These are phyloP conservation scores for Neoascia interrupta DNA, from an alignment of 2,888 invertebrate species.

Conservation along the genomic window DNA sequence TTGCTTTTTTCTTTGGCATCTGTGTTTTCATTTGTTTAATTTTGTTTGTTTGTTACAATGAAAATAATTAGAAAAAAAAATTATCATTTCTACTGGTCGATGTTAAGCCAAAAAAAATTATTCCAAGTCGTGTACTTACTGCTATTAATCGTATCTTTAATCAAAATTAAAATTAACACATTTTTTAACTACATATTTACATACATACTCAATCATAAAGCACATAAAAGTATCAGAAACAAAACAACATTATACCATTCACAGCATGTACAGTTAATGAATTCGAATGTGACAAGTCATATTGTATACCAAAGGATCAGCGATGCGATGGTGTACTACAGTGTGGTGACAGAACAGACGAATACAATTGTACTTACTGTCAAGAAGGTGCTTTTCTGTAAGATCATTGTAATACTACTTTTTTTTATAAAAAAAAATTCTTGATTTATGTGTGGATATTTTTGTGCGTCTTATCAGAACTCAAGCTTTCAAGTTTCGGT, in stretches of 20 bases:
- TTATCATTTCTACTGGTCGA: conserved; percentile 67
- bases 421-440: conserved; percentile 18
- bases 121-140: conserved; percentile 12
- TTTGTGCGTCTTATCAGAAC: too few relatives aligned
- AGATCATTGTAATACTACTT: conserved; percentile 71
- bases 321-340: conserved; percentile 81
- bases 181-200: conserved; percentile 12
- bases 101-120: conserved; percentile 46
- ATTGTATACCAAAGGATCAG: conserved; percentile 82
- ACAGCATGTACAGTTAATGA: conserved; percentile 79
- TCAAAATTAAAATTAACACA: conserved; percentile 35
- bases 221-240: conserved; percentile 38
- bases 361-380: conserved; percentile 79
- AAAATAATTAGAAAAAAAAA: neutral
- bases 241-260: conserved; percentile 64
- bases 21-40: conserved; percentile 24
- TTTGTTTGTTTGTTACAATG: conserved; percentile 17
- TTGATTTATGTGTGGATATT: conserved; percentile 6
- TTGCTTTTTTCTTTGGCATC: conserved; percentile 26
- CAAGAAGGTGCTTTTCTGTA: conserved; percentile 78
- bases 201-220: too few relatives aligned
- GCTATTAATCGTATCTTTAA: conserved; percentile 1
- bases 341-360: conserved; percentile 82
- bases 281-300: conserved; percentile 83
- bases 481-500: too few relatives aligned